Conservation (phyloP, 1,140 invertebrate genomes). For the Zaprionus ghesquierei region DNA sequence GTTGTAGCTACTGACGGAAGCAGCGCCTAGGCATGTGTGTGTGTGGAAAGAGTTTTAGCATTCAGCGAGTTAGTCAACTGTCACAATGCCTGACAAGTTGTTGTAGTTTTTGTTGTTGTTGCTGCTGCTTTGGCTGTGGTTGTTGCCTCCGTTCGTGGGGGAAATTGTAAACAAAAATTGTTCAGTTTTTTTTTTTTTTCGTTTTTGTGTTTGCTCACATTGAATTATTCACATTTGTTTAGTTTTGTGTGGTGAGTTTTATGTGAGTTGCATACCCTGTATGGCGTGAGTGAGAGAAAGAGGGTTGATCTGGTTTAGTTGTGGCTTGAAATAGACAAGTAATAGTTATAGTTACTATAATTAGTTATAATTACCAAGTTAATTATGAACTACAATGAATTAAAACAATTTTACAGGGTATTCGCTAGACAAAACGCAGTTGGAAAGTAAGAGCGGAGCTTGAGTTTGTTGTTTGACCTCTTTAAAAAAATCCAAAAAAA, state of each 20-base stretch:
- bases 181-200: conserved; percentile 33
- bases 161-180: conserved; percentile 75
- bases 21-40: conserved; percentile 8
- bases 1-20: conserved; percentile 55
- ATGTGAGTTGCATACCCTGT: conserved; percentile 1
- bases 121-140: conserved; percentile 4
- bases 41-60: conserved; percentile 50
- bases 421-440: background rate
- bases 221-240: conserved; percentile 73
- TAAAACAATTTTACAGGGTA: background rate
- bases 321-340: background rate
- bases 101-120: conserved; percentile 26
- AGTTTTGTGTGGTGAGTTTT: conserved; percentile 37
- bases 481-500: too few species aligned
- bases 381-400: too few species aligned
- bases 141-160: background rate
- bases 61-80: conserved; percentile 76
- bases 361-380: too few species aligned
- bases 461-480: too few species aligned
- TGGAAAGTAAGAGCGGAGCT: too few species aligned
- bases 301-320: background rate
- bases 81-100: conserved; percentile 52
- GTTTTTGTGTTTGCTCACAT: conserved; percentile 21
- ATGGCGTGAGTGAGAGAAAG: background rate
- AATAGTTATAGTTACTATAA: too few species aligned